These are phyloP conservation scores for Antheraea assamensis DNA, from an alignment of 2,888 invertebrate genomes.

Conservation along the genomic window DNA sequence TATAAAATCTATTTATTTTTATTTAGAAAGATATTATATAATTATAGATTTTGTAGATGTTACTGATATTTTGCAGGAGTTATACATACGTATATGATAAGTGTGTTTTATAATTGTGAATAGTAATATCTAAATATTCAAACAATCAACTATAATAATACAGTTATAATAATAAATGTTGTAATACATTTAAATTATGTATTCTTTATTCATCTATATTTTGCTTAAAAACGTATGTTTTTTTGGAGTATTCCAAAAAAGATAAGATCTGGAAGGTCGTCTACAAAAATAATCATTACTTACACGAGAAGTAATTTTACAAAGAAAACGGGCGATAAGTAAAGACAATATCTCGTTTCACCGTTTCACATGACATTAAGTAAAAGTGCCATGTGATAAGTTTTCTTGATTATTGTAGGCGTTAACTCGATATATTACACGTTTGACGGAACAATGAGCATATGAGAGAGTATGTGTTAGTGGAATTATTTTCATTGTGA, in stretches of 20 bases:
- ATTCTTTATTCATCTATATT: not conserved
- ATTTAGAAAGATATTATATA: too few species aligned
- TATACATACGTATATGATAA: too few species aligned
- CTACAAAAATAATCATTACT: not conserved
- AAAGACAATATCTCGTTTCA: conserved; percentile 42
- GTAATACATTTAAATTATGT: too few species aligned
- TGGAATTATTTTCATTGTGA: not conserved
- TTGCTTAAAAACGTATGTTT: not conserved
- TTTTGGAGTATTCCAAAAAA: too few species aligned
- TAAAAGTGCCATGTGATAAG: conserved; percentile 40
- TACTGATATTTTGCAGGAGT: too few species aligned
- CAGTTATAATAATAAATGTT: too few species aligned
- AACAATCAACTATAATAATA: too few species aligned
- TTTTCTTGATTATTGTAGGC: conserved; percentile 40
- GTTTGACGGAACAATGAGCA: conserved; percentile 14
- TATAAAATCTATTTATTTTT: too few species aligned
- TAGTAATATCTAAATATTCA: too few species aligned
- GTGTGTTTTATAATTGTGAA: too few species aligned
- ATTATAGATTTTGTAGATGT: too few species aligned
- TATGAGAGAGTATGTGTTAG: not conserved
- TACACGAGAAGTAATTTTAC: conserved; percentile 2
- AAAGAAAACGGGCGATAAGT: conserved; percentile 18
- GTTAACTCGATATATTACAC: conserved; percentile 56
- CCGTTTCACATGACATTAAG: conserved; percentile 47
- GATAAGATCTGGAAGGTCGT: not conserved